These are phyloP conservation scores for Pteronura brasiliensis DNA, from an alignment of 2,113 vertebrate genomes.

Conservation along the genomic window DNA sequence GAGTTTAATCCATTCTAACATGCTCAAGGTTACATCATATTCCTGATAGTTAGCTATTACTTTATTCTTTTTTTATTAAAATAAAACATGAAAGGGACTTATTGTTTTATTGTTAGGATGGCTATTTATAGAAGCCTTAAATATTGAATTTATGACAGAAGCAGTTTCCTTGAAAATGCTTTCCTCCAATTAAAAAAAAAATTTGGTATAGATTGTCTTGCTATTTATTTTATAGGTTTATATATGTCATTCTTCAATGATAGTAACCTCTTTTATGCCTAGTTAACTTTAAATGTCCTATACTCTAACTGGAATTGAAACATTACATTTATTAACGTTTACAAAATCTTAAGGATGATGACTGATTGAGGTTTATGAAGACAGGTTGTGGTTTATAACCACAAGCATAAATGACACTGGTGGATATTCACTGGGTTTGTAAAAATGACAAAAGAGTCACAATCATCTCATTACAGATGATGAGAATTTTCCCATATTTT, in stretches of 20 bases:
- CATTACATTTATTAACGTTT: background rate
- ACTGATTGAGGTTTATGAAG: background rate
- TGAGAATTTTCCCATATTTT: background rate
- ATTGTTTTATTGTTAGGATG: background rate
- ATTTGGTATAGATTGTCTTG: background rate
- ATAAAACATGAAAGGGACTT: background rate
- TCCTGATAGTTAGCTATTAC: background rate
- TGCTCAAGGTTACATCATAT: background rate
- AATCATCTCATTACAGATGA: background rate
- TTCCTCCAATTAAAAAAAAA: background rate
- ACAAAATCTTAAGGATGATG: background rate
- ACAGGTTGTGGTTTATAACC: background rate
- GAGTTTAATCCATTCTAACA: background rate
- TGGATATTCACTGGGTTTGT: background rate
- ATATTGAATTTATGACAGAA: background rate
- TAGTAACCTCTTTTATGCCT: background rate
- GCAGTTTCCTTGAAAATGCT: background rate
- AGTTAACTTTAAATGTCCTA: background rate
- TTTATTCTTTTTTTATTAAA: background rate
- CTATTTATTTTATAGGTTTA: background rate
- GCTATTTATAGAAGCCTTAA: background rate
- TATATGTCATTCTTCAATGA: background rate
- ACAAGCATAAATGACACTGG: background rate
- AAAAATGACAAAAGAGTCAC: background rate
- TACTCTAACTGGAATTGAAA: background rate